Evolutionary conservation across 37 sponge, comb jelly and placozoan species (phyloP).

Genomic region (Agelas oroides): DNA sequence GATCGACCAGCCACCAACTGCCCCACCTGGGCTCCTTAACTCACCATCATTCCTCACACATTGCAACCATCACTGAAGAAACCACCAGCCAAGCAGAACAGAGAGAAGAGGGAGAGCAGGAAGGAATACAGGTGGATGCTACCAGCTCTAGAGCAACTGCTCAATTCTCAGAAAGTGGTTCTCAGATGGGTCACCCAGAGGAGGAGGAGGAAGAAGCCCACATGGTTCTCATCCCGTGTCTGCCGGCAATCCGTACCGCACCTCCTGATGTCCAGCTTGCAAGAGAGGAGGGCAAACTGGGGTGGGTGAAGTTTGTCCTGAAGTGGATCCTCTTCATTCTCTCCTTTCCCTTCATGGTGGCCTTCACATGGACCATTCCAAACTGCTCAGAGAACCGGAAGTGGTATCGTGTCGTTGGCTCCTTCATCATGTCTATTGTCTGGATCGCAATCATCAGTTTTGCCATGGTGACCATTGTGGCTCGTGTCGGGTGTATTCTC

Average conservation of each 20-base stretch:
- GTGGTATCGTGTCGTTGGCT: conserved; percentile 57
- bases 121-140: neutral
- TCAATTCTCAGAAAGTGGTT: too few relatives aligned
- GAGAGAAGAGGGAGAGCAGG: too few relatives aligned
- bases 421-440: conserved; percentile 77
- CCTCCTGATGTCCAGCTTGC: conserved; percentile 47
- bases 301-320: conserved; percentile 39
- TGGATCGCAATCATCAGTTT: conserved; percentile 89
- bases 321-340: conserved; percentile 75
- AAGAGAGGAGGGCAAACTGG: conserved; percentile 28
- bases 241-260: conserved; percentile 65
- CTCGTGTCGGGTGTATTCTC: conserved; percentile 79
- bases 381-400: conserved; percentile 71
- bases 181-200: neutral
- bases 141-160: neutral
- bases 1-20: conserved; percentile 2
- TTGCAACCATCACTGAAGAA: neutral
- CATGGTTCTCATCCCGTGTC: conserved; percentile 45
- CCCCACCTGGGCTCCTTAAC: neutral
- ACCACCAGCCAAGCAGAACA: neutral
- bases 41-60: neutral
- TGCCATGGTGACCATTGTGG: conserved; percentile 75
- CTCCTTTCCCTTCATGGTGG: conserved; percentile 80
- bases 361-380: conserved; percentile 90
- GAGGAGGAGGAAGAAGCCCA: conserved; percentile 42